These are phyloP conservation scores for Temnothorax ravouxi DNA, from an alignment of 2,888 invertebrate genomes.

Conservation along the genomic window DNA sequence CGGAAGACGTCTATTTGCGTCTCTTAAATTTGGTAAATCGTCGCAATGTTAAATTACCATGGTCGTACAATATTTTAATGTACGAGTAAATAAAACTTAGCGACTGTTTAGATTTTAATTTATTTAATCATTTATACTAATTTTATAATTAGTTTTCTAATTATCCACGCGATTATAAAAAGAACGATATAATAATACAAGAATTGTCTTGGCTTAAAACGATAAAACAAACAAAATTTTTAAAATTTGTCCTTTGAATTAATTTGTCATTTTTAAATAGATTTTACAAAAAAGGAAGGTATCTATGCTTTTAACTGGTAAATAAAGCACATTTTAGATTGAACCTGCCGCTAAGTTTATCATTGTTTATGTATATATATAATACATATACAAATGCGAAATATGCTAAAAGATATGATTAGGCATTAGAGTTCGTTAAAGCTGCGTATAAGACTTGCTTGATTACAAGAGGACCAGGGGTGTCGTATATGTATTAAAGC, in stretches of 20 bases:
- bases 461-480: neutral
- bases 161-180: neutral
- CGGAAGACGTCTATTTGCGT: conserved; percentile 12
- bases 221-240: neutral
- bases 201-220: too few species aligned
- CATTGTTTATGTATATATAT: conserved; percentile 1
- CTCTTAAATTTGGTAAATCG: conserved; percentile 2
- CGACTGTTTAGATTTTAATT: conserved; percentile 19
- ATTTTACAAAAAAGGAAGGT: too few species aligned
- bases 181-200: neutral
- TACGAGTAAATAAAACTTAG: conserved; percentile 12
- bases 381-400: conserved; percentile 9
- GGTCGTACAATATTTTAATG: conserved; percentile 8
- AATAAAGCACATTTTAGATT: neutral
- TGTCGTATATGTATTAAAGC: conserved; percentile 10
- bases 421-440: conserved; percentile 36
- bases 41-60: conserved; percentile 16
- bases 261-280: neutral
- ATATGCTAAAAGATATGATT: conserved; percentile 24
- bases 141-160: conserved; percentile 1
- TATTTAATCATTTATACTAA: neutral
- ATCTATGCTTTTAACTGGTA: neutral
- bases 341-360: neutral
- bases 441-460: conserved; percentile 15
- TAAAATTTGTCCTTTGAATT: neutral